Percentiles rank a stretch among this genome's conserved stretches.
Conservation (phyloP, 2,888 invertebrate genomes). For the Alviniconcha strummeri region DNA sequence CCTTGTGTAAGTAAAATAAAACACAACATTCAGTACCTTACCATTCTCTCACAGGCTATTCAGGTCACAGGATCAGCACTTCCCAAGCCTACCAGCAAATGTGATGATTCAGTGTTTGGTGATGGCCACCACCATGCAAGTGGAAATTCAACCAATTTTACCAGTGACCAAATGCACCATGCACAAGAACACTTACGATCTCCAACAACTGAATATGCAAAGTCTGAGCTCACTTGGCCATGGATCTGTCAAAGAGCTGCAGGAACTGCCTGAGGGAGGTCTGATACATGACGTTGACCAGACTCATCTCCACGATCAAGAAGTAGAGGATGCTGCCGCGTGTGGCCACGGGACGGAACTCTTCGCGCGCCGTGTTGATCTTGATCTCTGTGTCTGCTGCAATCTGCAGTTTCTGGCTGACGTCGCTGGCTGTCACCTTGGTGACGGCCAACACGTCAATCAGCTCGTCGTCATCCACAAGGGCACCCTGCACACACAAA, state of each 20-base stretch:
- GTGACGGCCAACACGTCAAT: slow-evolving; percentile 72
- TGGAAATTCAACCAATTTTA: too few species aligned
- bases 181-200: too few species aligned
- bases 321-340: slow-evolving; percentile 74
- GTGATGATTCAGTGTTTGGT: too few species aligned
- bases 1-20: too few species aligned
- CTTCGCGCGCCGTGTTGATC: slow-evolving; percentile 73
- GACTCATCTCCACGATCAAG: slow-evolving; percentile 73
- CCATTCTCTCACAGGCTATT: too few species aligned
- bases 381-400: slow-evolving; percentile 73
- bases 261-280: slow-evolving; percentile 74
- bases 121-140: too few species aligned
- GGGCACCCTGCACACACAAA: slow-evolving; percentile 63
- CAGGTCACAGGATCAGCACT: too few species aligned
- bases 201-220: too few species aligned
- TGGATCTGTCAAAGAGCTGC: slow-evolving; percentile 71
- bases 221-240: slow-evolving; percentile 61
- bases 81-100: too few species aligned
- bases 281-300: slow-evolving; percentile 74
- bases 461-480: slow-evolving; percentile 74
- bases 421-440: slow-evolving; percentile 72
- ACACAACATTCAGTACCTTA: too few species aligned
- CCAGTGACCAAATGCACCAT: too few species aligned
- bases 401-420: slow-evolving; percentile 72
- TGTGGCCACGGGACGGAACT: slow-evolving; percentile 73